A percentile compares a stretch with the other conserved stretches of the same genome.
Evolutionary conservation across 1,140 invertebrate genomes (phyloP).

Genomic region (Goniozus legneri): DNA sequence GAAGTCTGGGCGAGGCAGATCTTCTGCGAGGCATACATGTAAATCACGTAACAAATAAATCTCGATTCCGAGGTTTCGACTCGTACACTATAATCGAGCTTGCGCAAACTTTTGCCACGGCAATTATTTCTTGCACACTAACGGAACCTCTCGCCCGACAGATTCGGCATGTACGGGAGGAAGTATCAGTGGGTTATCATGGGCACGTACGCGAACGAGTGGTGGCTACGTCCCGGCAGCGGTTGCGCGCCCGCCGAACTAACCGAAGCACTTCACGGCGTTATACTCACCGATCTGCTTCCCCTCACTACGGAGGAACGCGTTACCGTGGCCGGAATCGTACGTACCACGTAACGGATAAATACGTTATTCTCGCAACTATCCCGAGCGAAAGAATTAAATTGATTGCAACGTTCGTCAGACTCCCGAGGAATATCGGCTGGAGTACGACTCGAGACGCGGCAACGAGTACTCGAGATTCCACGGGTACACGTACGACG

Average conservation of each 20-base stretch:
- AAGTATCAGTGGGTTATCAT: constrained; percentile 97
- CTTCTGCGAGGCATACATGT: constrained; percentile 90
- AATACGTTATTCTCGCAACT: too few relatives aligned
- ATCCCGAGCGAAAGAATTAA: too few relatives aligned
- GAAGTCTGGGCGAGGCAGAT: constrained; percentile 89
- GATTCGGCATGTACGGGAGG: constrained; percentile 81
- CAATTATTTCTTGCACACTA: too few relatives aligned
- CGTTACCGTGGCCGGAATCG: constrained; percentile 86
- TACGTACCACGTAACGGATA: constrained; percentile 65
- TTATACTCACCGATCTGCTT: constrained; percentile 83
- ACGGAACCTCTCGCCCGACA: too few relatives aligned
- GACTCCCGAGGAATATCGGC: constrained; percentile 85
- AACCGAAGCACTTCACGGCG: constrained; percentile 79
- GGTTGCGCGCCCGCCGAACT: constrained; percentile 77
- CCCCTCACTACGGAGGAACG: constrained; percentile 70
- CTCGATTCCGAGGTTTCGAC: too few relatives aligned
- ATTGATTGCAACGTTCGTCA: too few relatives aligned
- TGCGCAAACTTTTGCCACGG: too few relatives aligned
- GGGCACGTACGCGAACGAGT: constrained; percentile 76
- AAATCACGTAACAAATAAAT: constrained; percentile 23
- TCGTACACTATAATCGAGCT: too few relatives aligned
- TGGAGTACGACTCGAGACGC: constrained; percentile 77
- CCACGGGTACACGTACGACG: constrained; percentile 96
- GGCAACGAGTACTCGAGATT: constrained; percentile 86
- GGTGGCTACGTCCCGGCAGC: constrained; percentile 67